These are phyloP conservation scores for Myzus persicae DNA, from an alignment of 1,140 invertebrate genomes.

Conservation along the genomic window DNA sequence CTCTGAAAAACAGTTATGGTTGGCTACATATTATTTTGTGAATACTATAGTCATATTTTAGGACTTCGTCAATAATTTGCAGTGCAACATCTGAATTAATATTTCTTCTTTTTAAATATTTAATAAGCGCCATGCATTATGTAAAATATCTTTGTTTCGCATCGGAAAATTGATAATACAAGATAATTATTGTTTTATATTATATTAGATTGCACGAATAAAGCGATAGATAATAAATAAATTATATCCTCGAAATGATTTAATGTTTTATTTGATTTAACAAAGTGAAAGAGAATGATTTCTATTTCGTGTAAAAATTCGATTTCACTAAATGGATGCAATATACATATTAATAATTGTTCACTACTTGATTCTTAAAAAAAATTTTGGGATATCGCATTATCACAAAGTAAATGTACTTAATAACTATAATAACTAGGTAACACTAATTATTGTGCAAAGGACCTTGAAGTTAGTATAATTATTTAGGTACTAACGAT, in stretches of 20 bases:
- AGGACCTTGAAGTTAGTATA: neutral
- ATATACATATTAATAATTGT: neutral
- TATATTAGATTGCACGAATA: neutral
- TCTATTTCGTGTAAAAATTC: neutral
- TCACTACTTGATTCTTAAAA: neutral
- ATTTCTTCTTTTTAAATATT: neutral
- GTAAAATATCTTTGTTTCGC: neutral
- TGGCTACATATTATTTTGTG: neutral
- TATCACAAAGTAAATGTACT: neutral
- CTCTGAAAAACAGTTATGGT: neutral
- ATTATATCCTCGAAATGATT: neutral
- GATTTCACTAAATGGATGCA: conserved; percentile 24
- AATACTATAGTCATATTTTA: neutral
- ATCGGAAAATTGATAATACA: neutral
- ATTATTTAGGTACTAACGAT: neutral
- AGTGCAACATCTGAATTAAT: neutral
- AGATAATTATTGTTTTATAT: neutral
- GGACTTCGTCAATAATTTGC: neutral
- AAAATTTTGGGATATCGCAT: neutral
- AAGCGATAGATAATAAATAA: neutral
- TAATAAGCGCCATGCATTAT: no score
- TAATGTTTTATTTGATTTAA: neutral
- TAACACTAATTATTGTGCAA: neutral
- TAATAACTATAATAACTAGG: neutral
- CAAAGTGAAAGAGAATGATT: conserved; percentile 11